Evolutionary conservation across 1,140 invertebrate genomes (phyloP).

Genomic region (Probaryconus sp.): DNA sequence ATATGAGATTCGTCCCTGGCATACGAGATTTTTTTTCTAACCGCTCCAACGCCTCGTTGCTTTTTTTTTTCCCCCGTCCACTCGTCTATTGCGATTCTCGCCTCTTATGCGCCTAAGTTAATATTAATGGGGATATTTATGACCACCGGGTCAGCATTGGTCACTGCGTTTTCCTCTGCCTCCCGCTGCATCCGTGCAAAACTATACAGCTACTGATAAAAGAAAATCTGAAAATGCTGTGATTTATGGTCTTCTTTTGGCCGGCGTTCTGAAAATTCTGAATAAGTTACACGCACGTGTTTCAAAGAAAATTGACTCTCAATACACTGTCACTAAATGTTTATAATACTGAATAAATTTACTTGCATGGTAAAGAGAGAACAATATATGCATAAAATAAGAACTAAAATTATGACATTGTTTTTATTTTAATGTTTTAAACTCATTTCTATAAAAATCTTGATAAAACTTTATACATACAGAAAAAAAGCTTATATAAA

Average conservation of each 20-base stretch:
- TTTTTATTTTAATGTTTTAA: too few relatives aligned
- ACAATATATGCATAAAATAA: too few relatives aligned
- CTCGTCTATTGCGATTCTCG: conserved; percentile 68
- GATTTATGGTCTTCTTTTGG: conserved; percentile 71
- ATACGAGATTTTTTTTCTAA: conserved; percentile 75
- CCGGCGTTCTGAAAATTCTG: conserved; percentile 67
- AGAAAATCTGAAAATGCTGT: conserved; percentile 76
- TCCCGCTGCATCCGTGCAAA: conserved; percentile 34
- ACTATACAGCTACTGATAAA: conserved; percentile 72
- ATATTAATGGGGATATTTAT: conserved; percentile 79
- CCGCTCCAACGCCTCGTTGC: conserved; percentile 42
- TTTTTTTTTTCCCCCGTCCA: conserved; percentile 47
- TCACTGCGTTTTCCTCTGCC: conserved; percentile 60
- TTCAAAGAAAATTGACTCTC: conserved; percentile 15
- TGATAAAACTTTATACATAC: too few relatives aligned
- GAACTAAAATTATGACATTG: too few relatives aligned
- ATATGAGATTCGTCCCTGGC: conserved; percentile 71
- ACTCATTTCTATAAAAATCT: too few relatives aligned
- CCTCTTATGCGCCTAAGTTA: conserved; percentile 73
- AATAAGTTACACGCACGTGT: conserved; percentile 68
- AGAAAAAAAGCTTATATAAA: too few relatives aligned
- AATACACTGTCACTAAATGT: conserved; percentile 40
- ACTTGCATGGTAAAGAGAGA: too few relatives aligned
- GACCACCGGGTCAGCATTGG: conserved; percentile 72
- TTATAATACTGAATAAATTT: conserved; percentile 23